Conservation (phyloP, 1,140 invertebrate species). For the Hesperophylax magnus region DNA sequence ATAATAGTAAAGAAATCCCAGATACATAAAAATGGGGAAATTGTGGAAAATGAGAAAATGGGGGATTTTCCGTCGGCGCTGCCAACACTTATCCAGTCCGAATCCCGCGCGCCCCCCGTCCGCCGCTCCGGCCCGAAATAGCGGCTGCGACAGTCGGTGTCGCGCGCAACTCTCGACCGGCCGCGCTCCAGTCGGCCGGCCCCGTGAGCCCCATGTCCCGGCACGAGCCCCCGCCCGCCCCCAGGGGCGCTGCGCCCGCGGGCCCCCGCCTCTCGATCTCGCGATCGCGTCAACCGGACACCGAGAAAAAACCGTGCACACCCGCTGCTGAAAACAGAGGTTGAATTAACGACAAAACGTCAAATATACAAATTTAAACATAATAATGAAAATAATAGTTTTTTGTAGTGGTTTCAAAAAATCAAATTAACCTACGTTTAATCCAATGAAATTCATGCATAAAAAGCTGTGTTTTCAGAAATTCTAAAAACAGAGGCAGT, state of each 20-base stretch:
- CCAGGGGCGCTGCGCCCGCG: conserved; percentile 59
- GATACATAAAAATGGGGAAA: too few relatives aligned
- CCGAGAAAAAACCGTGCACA: too few relatives aligned
- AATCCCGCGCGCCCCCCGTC: conserved; percentile 62
- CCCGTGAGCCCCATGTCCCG: conserved; percentile 8
- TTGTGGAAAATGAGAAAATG: not conserved
- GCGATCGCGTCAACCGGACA: not conserved
- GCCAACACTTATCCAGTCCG: conserved; percentile 62
- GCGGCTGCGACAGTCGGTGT: conserved; percentile 46
- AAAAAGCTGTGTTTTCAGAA: too few relatives aligned
- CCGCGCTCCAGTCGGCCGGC: conserved; percentile 14
- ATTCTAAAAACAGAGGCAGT: too few relatives aligned
- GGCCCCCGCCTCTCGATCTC: not conserved
- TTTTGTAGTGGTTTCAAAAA: too few relatives aligned
- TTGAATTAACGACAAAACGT: not conserved
- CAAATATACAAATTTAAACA: not conserved
- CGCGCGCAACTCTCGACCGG: conserved; percentile 55
- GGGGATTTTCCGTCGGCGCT: conserved; percentile 22
- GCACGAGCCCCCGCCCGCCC: conserved; percentile 44
- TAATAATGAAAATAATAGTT: too few relatives aligned
- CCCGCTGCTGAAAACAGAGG: too few relatives aligned
- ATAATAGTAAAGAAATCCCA: too few relatives aligned
- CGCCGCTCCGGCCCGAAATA: conserved; percentile 66
- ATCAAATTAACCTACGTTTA: too few relatives aligned
- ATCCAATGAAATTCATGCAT: too few relatives aligned